These are phyloP conservation scores for Chalcis sispes DNA, from an alignment of 2,888 invertebrate genomes.

Conservation along the genomic window DNA sequence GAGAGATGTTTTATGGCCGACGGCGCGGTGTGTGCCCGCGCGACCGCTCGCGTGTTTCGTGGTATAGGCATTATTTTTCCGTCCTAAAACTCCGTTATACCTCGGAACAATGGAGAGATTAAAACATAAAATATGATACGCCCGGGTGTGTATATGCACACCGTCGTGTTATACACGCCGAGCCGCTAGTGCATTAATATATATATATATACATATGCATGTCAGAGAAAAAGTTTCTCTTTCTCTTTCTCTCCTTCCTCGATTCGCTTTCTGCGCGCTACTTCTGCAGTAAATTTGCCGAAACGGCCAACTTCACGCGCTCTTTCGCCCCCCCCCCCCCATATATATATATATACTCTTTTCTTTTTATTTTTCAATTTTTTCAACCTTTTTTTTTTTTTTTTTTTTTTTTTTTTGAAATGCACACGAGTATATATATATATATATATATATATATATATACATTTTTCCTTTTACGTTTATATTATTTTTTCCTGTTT, in stretches of 20 bases:
- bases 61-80: conserved; percentile 74
- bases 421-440: background rate
- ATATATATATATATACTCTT: background rate
- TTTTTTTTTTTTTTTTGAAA: background rate
- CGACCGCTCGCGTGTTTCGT: conserved; percentile 72
- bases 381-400: background rate
- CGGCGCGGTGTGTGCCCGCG: conserved; percentile 60
- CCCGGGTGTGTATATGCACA: conserved; percentile 61
- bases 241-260: no score
- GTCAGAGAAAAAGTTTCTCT: background rate
- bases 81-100: conserved; percentile 75
- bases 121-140: conserved; percentile 75
- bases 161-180: no score
- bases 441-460: no score
- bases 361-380: background rate
- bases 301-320: conserved; percentile 50
- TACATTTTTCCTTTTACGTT: conserved; percentile 10
- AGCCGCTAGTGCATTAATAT: conserved; percentile 52
- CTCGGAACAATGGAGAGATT: conserved; percentile 76
- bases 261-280: conserved; percentile 38
- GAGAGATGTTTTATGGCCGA: conserved; percentile 16
- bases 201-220: conserved; percentile 39
- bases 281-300: conserved; percentile 51
- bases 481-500: conserved; percentile 29
- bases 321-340: conserved; percentile 13